phyloP scores from a whole-genome alignment of 2,888 invertebrate species.

The Drosophila greeni region DNA sequence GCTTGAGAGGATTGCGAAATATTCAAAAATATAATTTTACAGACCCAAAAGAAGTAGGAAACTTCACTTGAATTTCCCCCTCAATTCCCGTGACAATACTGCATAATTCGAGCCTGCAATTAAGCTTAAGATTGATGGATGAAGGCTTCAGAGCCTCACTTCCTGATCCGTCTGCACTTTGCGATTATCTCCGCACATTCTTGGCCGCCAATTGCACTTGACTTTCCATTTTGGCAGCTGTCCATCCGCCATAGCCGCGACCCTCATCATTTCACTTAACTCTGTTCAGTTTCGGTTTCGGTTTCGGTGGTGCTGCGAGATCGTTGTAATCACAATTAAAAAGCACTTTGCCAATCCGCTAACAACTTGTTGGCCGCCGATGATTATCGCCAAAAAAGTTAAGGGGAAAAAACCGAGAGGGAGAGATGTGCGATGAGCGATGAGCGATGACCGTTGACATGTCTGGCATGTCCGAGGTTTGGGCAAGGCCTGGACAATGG shows the following conservation, averaged over 20 bases:
- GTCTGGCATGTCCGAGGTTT: constrained; percentile 3
- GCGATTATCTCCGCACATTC: constrained; percentile 20
- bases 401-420: background rate
- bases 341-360: constrained; percentile 57
- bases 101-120: constrained; percentile 1
- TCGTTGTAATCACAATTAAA: constrained; percentile 62
- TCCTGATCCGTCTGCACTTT: constrained; percentile 20
- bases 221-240: constrained; percentile 43
- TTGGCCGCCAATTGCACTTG: constrained; percentile 25
- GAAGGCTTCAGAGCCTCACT: background rate
- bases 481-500: constrained; percentile 13
- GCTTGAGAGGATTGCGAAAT: background rate
- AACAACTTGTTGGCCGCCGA: constrained; percentile 34
- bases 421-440: constrained; percentile 2
- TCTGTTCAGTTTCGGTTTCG: background rate
- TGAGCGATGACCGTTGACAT: constrained; percentile 34
- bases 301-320: constrained; percentile 6
- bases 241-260: constrained; percentile 15
- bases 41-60: background rate
- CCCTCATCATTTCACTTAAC: constrained; percentile 21
- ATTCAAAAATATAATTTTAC: background rate
- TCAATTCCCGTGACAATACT: background rate
- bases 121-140: constrained; percentile 1
- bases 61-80: no score
- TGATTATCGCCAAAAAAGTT: constrained; percentile 24